phyloP scores from a whole-genome alignment of 1,140 invertebrate species.

The Drosophila equinoxialis region DNA sequence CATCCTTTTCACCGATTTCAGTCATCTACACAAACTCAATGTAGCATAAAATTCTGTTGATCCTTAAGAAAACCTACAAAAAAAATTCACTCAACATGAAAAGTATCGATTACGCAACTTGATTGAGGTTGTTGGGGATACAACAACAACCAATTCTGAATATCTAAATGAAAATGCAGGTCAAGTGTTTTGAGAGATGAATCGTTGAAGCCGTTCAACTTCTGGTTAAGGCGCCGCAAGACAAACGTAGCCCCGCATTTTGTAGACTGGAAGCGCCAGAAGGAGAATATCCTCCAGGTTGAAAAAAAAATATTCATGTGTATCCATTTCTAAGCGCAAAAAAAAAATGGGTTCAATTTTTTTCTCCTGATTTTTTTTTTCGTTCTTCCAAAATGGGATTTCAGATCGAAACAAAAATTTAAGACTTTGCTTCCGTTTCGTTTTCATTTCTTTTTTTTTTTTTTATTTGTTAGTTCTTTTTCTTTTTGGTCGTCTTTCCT shows the following conservation, averaged over 20 bases:
- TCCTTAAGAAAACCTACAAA: constrained; percentile 12
- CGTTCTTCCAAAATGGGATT: constrained; percentile 11
- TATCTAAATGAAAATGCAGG: constrained; percentile 47
- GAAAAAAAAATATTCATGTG: no score
- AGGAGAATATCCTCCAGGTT: not conserved
- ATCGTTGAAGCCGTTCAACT: not conserved
- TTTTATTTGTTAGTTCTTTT: not conserved
- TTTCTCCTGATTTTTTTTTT: not conserved
- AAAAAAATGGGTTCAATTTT: not conserved
- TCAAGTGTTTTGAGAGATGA: constrained; percentile 55
- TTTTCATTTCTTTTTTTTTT: not conserved
- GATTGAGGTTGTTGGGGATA: constrained; percentile 12
- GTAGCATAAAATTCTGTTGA: constrained; percentile 64
- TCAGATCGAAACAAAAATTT: constrained; percentile 1
- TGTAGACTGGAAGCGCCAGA: not conserved
- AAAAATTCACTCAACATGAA: constrained; percentile 33
- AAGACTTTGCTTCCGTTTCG: constrained; percentile 20
- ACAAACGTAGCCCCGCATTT: not conserved
- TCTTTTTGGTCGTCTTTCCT: not conserved
- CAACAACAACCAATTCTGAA: constrained; percentile 11
- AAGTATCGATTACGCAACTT: constrained; percentile 66
- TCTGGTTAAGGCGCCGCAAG: constrained; percentile 9
- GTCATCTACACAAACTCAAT: constrained; percentile 51
- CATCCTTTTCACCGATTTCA: constrained; percentile 39
- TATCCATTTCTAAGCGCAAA: not conserved